Evolutionary conservation across 2,113 vertebrate species (phyloP).

Genomic region (Hucho hucho): DNA sequence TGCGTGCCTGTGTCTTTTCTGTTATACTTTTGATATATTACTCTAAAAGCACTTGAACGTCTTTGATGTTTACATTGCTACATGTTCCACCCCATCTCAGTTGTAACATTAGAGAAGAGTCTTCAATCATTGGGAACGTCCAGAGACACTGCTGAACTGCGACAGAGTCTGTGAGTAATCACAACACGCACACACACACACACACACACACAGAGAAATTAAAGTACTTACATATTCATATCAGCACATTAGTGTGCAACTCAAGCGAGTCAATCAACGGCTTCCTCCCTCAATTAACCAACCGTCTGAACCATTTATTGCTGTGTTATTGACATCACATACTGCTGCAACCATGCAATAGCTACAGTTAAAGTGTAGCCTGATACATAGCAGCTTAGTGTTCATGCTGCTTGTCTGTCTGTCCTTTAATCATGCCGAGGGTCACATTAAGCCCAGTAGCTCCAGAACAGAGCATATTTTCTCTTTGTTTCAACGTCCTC

Average conservation of each 20-base stretch:
- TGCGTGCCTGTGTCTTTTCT: not conserved
- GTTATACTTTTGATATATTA: not conserved
- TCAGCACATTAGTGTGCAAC: too few species aligned
- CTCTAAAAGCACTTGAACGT: not conserved
- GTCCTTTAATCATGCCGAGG: too few species aligned
- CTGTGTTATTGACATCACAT: too few species aligned
- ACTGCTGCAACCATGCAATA: too few species aligned
- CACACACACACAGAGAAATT: constrained; percentile 6
- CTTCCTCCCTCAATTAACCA: too few species aligned
- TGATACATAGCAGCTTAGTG: too few species aligned
- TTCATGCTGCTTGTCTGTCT: too few species aligned
- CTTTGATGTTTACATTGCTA: not conserved
- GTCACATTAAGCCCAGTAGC: not conserved
- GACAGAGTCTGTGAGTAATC: constrained; percentile 82
- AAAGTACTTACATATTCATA: too few species aligned
- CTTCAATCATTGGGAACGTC: constrained; percentile 83
- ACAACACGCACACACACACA: constrained; percentile 9
- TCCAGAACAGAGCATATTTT: constrained; percentile 44
- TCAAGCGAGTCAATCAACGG: too few species aligned
- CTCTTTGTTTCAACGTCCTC: constrained; percentile 45
- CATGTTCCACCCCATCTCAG: constrained; percentile 57
- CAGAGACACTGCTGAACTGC: constrained; percentile 83
- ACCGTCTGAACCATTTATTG: too few species aligned
- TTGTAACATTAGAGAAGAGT: constrained; percentile 84
- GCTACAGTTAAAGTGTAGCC: too few species aligned